Base-by-base conservation (phyloP, 2,888 invertebrate species). In the Orthonychiurus folsomi region DNA sequence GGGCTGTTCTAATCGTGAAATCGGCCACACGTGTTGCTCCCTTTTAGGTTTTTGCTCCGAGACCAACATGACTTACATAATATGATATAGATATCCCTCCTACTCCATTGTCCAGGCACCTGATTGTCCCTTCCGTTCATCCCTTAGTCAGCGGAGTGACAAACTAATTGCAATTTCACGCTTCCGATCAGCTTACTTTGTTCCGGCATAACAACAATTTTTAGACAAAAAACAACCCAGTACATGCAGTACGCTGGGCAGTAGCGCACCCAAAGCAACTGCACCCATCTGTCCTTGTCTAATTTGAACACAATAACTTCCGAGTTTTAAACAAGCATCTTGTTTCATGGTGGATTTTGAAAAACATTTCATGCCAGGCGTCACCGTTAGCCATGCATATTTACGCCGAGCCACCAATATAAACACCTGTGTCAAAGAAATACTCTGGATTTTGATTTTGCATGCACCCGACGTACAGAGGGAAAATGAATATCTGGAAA, bases 21-120 rank as follows among this genome's bases (percentile, higher is more conserved):
- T 70, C 69, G 69, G 68, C 70, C 67, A 68, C 70, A 70, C 70
- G 70, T 70, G 70, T 70, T 70, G 66, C 68, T 66, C 62, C 62
- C 65, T 63, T 65, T 56, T 52, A 52, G 48, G 25, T 50, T 52
- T 50, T 50, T 20, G 37, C 37, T 37, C 37, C n/a, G n/a, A 37
- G 15, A 37, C 21, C 48, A 57, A 48, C 47, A 59, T 60, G 64
- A 64, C 64, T 64, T 64, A 64, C 64, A 62, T 59, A 62, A 61
- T 64, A 25, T 63, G 28, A 55, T 47, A 61, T 50, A 60, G 57
- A 63, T 63, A 63, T 57, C 56, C 25, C 21, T 56, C 28, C 15
- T 21, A 18, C 28, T 24, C 54, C 20, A 15, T 9, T 37, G 15
- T 15, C 5, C 9, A 37, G 37, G 37, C 60, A 60, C 60, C 60